Evolutionary conservation across 2,888 invertebrate species (phyloP).

Genomic region (Leptinotarsa juncta): DNA sequence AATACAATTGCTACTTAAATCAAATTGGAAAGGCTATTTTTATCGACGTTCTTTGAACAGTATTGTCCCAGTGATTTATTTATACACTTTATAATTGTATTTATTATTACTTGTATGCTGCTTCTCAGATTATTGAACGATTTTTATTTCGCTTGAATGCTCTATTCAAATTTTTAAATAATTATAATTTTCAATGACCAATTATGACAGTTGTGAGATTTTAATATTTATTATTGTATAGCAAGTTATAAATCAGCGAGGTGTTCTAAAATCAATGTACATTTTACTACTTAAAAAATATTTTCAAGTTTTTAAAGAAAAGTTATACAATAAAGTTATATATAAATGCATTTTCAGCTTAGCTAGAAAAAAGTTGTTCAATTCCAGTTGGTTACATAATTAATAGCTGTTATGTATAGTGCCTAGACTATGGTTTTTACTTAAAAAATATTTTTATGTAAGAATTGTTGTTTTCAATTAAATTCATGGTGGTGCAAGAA

Average conservation of each 20-base stretch:
- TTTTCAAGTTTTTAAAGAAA: constrained; percentile 36
- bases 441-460: constrained; percentile 52
- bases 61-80: constrained; percentile 27
- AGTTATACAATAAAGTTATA: constrained; percentile 37
- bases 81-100: constrained; percentile 23
- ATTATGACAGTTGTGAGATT: constrained; percentile 50
- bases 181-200: constrained; percentile 48
- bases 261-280: constrained; percentile 49
- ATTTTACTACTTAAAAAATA: constrained; percentile 42
- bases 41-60: constrained; percentile 4
- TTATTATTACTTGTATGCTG: constrained; percentile 25
- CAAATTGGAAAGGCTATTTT: constrained; percentile 22
- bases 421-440: constrained; percentile 49
- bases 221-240: constrained; percentile 47
- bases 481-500: constrained; percentile 49
- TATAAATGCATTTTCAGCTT: constrained; percentile 46
- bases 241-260: constrained; percentile 41
- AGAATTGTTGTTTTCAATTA: constrained; percentile 47
- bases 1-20: constrained; percentile 43
- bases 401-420: constrained; percentile 39
- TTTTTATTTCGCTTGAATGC: constrained; percentile 15
- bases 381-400: constrained; percentile 43
- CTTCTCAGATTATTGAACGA: constrained; percentile 23
- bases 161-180: constrained; percentile 32
- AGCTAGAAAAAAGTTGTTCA: constrained; percentile 43